Evolutionary conservation across 2,888 invertebrate genomes (phyloP), one percentile per base, ranked within the genome.

Genomic region (Tinea pellionella): DNA sequence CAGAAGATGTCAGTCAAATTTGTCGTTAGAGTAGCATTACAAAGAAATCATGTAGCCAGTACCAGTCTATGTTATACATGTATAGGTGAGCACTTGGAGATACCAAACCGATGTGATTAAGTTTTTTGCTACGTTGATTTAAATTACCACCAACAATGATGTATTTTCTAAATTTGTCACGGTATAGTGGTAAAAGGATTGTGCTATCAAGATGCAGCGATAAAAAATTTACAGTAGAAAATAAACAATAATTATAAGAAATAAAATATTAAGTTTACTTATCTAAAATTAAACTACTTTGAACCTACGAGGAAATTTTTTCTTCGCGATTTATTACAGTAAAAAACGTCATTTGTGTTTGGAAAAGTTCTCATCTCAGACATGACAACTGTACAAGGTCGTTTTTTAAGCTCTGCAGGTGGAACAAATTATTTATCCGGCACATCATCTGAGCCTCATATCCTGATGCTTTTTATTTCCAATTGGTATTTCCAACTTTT

Each of bases 381-480:
- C 37, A 37, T 37, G 37, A 37, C 37, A 24, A 24, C 24, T 24
- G 24, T 12, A 55, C 55, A 57, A 57, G 57, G 57, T 32, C 57
- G 32, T 32, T 57, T 57, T 57, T 57, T 57, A 19, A 55, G 57
- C 30, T 19, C 11, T 18, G 12, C 24, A 24, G 55, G 57, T 57
- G 32, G 30, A 57, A 57, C 57, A 32, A 57, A 57, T 57, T 30
- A 57, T 32, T 32, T 15, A 57, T 57, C 57, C 57, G 57, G 32
- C 32, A 32, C 57, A 57, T 57, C 57, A 15, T n/a, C 13, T 57
- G 30, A 15, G 32, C 32, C 32, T 57, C 32, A 57, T 15, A 57
- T 57, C 57, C 57, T 57, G 32, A 32, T 57, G 32, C 57, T 57
- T 57, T 57, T 57, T 57, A 57, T 57, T 57, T 57, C 57, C 13